Base-by-base conservation (phyloP, 2,113 vertebrate species). In the Lophura nycthemera region DNA sequence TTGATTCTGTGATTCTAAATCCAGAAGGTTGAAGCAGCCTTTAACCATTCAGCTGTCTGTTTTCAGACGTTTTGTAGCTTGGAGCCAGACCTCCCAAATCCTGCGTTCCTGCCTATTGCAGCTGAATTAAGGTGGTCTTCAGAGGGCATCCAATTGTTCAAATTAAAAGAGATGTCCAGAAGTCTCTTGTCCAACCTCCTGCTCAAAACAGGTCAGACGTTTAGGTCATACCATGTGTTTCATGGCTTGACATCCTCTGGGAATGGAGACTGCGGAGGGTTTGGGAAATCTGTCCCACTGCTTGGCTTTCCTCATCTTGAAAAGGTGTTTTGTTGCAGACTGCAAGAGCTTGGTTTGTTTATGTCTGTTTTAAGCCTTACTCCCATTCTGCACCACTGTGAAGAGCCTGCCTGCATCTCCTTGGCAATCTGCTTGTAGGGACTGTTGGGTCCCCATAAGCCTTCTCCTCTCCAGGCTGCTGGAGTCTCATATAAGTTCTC, bases 21-120 rank as follows among this genome's bases (percentile, higher is more conserved):
- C 14, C 11, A 10, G 25, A 8, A 16, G 42, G 21, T 0, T 52
- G 82, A 43, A 32, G 48, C 8, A 48, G 32, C 24, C 6, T 34
- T 72, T 11, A 20, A 7, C 7, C 2, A 5, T 72, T 40, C 8
- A 0, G 0, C 15, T 19, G 1, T 8, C 5, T 8, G 7, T 9
- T 45, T 45, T 60, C 43, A 47, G 57, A 20, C 1, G 8, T 34
- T 61, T 71, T 2, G 0, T 8, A 10, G 60, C 13, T 22, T 79
- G 86, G 30, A 24, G 0, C 81, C 8, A 32, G 42, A 3, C 8
- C 7, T 67, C 21, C 24, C 4, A 0, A 7, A 4, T 59, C 47
- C 27, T 32, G n/a, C 48, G 5, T 63, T n/a, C 30, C 10, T 5
- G 0, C 50, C 43, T 25, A 22, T 71, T 12, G 34, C 29, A 2